Conservation (phyloP, 2,797 vertebrate species). For the Paramormyrops hopkinsi region DNA sequence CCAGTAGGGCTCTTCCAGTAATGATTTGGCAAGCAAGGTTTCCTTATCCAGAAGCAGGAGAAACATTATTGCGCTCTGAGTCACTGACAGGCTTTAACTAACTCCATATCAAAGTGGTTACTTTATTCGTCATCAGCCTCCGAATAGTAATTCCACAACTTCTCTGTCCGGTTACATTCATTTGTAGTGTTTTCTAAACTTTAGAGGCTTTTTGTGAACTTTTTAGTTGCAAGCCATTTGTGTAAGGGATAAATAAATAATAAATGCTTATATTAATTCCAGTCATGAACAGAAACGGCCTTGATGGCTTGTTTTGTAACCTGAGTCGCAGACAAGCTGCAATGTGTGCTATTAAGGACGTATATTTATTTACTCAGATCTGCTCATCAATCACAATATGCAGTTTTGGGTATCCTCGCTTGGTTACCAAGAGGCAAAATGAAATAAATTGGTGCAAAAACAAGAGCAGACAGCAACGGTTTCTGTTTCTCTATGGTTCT, state of each 20-base stretch:
- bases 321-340: not conserved
- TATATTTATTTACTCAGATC: constrained; percentile 13
- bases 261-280: not conserved
- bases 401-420: constrained; percentile 28
- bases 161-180: not conserved
- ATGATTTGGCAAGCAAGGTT: not conserved
- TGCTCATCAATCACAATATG: constrained; percentile 35
- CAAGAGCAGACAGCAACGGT: not conserved
- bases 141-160: not conserved
- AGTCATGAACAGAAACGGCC: not conserved
- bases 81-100: not conserved
- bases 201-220: not conserved
- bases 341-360: not conserved
- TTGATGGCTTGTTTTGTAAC: not conserved
- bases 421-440: not conserved
- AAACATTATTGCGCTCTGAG: not conserved
- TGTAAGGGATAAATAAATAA: not conserved
- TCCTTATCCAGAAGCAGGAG: not conserved
- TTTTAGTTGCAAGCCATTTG: not conserved
- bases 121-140: not conserved
- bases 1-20: not conserved
- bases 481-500: not conserved
- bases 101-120: not conserved
- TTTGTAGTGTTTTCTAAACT: not conserved
- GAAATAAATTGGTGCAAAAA: not conserved